Conservation (phyloP, 1,140 invertebrate species). For the Cotesia vestalis region DNA sequence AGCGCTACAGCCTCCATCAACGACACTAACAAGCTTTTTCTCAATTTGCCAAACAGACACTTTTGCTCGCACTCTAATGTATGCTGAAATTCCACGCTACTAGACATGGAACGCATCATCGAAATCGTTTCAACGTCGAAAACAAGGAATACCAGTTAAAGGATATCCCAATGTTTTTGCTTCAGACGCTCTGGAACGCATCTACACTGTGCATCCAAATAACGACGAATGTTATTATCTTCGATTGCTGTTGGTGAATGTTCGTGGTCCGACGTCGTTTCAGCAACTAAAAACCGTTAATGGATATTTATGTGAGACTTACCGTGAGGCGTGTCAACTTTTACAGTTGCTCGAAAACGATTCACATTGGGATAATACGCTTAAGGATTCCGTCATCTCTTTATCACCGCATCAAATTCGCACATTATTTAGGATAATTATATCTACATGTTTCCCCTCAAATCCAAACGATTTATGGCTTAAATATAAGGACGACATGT, state of each 20-base stretch:
- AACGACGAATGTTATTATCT: slow-evolving; percentile 63
- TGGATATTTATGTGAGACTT: slow-evolving; percentile 55
- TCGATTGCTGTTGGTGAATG: slow-evolving; percentile 59
- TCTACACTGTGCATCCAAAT: slow-evolving; percentile 61
- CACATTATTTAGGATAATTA: slow-evolving; percentile 57
- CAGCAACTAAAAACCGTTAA: slow-evolving; percentile 59
- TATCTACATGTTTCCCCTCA: slow-evolving; percentile 57
- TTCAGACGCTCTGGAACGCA: slow-evolving; percentile 53
- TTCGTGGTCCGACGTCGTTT: slow-evolving; percentile 63
- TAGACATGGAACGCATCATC: slow-evolving; percentile 59
- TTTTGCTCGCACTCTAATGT: slow-evolving; percentile 60
- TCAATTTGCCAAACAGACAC: slow-evolving; percentile 53
- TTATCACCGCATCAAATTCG: slow-evolving; percentile 53
- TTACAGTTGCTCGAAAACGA: slow-evolving; percentile 58
- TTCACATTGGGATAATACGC: slow-evolving; percentile 54
- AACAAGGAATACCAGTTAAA: slow-evolving; percentile 50
- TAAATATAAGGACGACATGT: slow-evolving; percentile 59
- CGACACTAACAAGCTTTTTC: slow-evolving; percentile 59
- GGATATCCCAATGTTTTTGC: slow-evolving; percentile 50
- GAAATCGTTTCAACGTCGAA: slow-evolving; percentile 54
- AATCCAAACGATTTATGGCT: slow-evolving; percentile 52
- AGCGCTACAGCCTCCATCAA: slow-evolving; percentile 21
- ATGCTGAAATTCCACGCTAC: slow-evolving; percentile 58
- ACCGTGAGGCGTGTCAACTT: slow-evolving; percentile 55
- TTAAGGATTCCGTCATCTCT: slow-evolving; percentile 55